A percentile compares a stretch with the other conserved stretches of the same genome.
These are phyloP conservation scores for Holacanthella duospinosa DNA, from an alignment of 2,888 invertebrate species.

Conservation along the genomic window DNA sequence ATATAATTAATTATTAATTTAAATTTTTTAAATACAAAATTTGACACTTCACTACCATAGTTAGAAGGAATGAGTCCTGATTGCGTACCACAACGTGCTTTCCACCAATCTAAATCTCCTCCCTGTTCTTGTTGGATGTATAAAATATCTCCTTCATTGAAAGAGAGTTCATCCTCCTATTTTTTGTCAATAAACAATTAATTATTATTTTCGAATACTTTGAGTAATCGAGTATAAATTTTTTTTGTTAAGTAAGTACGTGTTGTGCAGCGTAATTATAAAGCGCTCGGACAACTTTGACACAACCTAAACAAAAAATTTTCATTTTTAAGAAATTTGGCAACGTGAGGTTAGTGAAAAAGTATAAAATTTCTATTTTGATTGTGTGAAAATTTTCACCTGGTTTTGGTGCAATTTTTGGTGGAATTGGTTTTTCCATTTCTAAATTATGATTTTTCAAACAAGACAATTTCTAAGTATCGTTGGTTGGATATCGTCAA, in stretches of 20 bases:
- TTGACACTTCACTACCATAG: constrained; percentile 45
- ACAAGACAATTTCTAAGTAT: not conserved
- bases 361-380: not conserved
- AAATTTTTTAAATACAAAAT: constrained; percentile 3
- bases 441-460: not conserved
- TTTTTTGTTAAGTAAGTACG: constrained; percentile 41
- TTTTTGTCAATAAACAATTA: constrained; percentile 5
- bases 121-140: constrained; percentile 44
- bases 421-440: constrained; percentile 31
- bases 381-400: constrained; percentile 20
- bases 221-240: not conserved
- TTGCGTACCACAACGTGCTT: constrained; percentile 47
- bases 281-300: constrained; percentile 50
- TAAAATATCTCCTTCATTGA: constrained; percentile 54
- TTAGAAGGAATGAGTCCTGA: constrained; percentile 52
- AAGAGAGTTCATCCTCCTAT: constrained; percentile 52
- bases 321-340: constrained; percentile 2
- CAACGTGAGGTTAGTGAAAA: not conserved
- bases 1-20: not conserved
- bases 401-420: constrained; percentile 39
- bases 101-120: constrained; percentile 47
- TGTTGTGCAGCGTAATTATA: constrained; percentile 50
- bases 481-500: not conserved
- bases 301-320: constrained; percentile 44
- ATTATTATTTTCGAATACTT: too few species aligned